A percentile compares a stretch with the other conserved stretches of the same genome.
Conservation (phyloP, 1,140 invertebrate genomes). For the Papilio xuthus region DNA sequence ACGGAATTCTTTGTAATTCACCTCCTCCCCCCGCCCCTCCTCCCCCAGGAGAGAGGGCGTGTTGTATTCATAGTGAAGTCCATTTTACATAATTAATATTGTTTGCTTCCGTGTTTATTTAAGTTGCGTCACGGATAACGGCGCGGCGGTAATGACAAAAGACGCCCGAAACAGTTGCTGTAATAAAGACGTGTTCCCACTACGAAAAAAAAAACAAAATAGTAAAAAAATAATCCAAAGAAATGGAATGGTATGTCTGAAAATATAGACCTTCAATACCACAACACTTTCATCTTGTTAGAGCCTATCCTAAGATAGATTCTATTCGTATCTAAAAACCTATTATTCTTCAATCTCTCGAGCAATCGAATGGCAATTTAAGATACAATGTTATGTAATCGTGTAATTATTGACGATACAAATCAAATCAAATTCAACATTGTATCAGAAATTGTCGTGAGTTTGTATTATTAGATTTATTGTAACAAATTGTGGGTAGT, state of each 20-base stretch:
- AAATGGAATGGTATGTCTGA: too few relatives aligned
- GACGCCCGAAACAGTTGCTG: not conserved
- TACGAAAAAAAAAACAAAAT: too few relatives aligned
- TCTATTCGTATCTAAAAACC: too few relatives aligned
- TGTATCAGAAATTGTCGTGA: not conserved
- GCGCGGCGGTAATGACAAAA: not conserved
- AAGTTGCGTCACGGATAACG: not conserved
- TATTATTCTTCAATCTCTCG: not conserved
- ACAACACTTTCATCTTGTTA: too few relatives aligned
- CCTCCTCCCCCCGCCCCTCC: too few relatives aligned
- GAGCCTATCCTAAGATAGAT: too few relatives aligned
- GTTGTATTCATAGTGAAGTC: slow-evolving; percentile 13
- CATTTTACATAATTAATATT: slow-evolving; percentile 28
- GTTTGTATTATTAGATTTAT: not conserved
- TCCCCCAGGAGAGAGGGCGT: not conserved
- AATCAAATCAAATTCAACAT: slow-evolving; percentile 10
- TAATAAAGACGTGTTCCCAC: not conserved
- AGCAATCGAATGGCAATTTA: not conserved
- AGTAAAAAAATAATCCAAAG: too few relatives aligned
- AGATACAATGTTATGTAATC: not conserved
- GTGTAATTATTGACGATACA: not conserved
- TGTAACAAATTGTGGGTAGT: not conserved
- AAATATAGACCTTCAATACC: too few relatives aligned
- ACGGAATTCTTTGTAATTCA: slow-evolving; percentile 31
- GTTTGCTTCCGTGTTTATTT: slow-evolving; percentile 20